phyloP scores from a whole-genome alignment of 2,113 vertebrate genomes.

The Amblyornis subalaris region DNA sequence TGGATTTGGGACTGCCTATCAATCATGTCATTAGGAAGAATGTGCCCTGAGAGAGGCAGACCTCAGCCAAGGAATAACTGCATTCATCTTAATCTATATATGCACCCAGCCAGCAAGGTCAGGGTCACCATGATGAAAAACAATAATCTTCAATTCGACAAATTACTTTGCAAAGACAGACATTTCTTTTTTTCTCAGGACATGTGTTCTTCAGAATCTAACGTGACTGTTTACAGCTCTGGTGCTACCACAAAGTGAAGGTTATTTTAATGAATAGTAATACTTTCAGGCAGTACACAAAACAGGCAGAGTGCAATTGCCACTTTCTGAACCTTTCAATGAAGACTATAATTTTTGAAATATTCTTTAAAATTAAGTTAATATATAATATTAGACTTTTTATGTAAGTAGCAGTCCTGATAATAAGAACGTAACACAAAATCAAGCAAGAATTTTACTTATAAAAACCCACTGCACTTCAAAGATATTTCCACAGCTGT shows the following conservation, averaged over 20 bases:
- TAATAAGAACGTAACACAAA: not conserved
- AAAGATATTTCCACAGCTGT: not conserved
- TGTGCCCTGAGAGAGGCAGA: conserved; percentile 99
- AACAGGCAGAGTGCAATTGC: conserved; percentile 75
- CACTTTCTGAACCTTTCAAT: not conserved
- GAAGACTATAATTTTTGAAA: not conserved
- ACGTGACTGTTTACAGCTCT: conserved; percentile 89
- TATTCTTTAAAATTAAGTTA: conserved; percentile 36
- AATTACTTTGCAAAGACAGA: conserved; percentile 98
- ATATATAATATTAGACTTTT: not conserved
- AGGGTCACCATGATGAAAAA: conserved; percentile 99
- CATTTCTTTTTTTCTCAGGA: conserved; percentile 78
- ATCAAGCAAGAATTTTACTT: not conserved
- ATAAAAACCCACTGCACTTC: not conserved
- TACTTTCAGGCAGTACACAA: conserved; percentile 75
- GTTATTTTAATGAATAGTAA: conserved; percentile 97
- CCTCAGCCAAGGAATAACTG: conserved; percentile 99
- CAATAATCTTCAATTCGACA: conserved; percentile 99
- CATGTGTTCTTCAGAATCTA: conserved; percentile 76
- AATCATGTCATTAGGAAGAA: conserved; percentile 99
- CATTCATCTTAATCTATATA: conserved; percentile 99
- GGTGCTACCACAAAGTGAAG: conserved; percentile 87
- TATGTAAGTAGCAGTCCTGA: not conserved
- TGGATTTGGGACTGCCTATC: conserved; percentile 99
- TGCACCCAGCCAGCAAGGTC: conserved; percentile 97